Conservation (phyloP, 1,140 invertebrate genomes). For the Eubasilissa regina region DNA sequence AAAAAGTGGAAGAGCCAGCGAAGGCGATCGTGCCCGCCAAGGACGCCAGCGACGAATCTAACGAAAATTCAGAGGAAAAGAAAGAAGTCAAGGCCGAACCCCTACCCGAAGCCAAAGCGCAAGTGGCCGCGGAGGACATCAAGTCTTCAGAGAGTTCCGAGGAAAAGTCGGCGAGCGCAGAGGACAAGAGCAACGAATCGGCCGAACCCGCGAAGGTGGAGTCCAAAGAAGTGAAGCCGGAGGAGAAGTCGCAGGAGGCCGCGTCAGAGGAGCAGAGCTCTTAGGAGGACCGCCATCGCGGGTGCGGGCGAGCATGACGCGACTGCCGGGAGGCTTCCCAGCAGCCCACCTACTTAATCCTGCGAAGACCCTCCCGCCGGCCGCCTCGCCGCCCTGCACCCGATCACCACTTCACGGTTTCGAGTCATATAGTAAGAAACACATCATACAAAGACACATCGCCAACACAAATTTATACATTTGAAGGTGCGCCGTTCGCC, state of each 20-base stretch:
- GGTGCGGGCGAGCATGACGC: slow-evolving; percentile 32
- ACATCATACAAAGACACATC: slow-evolving; percentile 37
- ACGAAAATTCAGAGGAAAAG: slow-evolving; percentile 28
- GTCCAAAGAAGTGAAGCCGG: slow-evolving; percentile 41
- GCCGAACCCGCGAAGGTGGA: slow-evolving; percentile 27
- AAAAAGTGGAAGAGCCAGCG: slow-evolving; percentile 33
- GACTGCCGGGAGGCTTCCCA: slow-evolving; percentile 19
- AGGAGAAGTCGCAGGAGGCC: slow-evolving; percentile 45
- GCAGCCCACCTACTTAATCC: slow-evolving; percentile 52
- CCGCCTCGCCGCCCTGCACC: slow-evolving; percentile 33
- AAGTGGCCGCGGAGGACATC: slow-evolving; percentile 28
- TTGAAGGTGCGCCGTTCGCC: slow-evolving; percentile 23
- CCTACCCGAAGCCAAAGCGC: slow-evolving; percentile 17
- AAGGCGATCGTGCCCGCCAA: slow-evolving; percentile 6
- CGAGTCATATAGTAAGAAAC: slow-evolving; percentile 52
- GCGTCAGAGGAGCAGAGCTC: slow-evolving; percentile 50
- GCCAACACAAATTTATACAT: slow-evolving; percentile 16
- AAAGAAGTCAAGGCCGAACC: neutral
- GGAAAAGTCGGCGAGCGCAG: slow-evolving; percentile 48
- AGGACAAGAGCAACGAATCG: slow-evolving; percentile 49
- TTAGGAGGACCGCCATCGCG: slow-evolving; percentile 28
- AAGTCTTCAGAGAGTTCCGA: slow-evolving; percentile 53
- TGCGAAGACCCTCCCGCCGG: slow-evolving; percentile 32
- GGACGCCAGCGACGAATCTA: slow-evolving; percentile 30
- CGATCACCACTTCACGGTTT: slow-evolving; percentile 34